phyloP scores from a whole-genome alignment of 2,113 vertebrate species.

The Agapornis roseicollis region DNA sequence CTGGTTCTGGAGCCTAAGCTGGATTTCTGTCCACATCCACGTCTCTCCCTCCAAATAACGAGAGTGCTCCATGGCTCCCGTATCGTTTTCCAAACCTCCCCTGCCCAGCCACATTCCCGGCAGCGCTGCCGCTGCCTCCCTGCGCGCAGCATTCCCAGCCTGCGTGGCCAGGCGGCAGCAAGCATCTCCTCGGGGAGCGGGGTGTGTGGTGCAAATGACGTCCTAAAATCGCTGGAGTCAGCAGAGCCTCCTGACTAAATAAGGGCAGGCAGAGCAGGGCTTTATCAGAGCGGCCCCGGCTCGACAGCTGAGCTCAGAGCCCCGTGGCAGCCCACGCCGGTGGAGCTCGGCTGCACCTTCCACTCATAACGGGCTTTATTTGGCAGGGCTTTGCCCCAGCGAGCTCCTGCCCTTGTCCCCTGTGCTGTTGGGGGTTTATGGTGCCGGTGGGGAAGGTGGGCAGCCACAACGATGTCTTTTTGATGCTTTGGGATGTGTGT shows the following conservation, averaged over 20 bases:
- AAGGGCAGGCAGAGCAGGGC: constrained; percentile 81
- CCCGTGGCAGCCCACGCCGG: neutral
- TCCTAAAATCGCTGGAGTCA: constrained; percentile 74
- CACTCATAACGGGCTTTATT: neutral
- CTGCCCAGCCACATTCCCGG: constrained; percentile 26
- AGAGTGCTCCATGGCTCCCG: neutral
- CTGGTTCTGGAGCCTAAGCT: neutral
- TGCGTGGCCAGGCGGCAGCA: constrained; percentile 28
- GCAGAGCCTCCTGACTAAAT: constrained; percentile 87
- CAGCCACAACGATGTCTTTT: neutral
- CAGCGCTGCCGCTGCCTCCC: constrained; percentile 3
- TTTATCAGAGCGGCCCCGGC: constrained; percentile 78
- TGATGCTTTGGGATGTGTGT: fast-evolving
- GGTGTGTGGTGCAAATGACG: constrained; percentile 83
- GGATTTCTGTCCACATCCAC: neutral
- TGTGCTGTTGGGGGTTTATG: neutral
- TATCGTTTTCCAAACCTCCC: constrained; percentile 8
- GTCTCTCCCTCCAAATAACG: neutral
- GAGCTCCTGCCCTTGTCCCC: neutral
- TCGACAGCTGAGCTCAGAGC: constrained; percentile 78
- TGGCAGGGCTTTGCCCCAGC: neutral
- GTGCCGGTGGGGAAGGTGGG: neutral
- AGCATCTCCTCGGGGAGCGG: constrained; percentile 54
- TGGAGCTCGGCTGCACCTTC: neutral
- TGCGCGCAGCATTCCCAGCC: constrained; percentile 58